These are phyloP conservation scores for Meandrusa payeni DNA, from an alignment of 2,888 invertebrate genomes.

Conservation along the genomic window DNA sequence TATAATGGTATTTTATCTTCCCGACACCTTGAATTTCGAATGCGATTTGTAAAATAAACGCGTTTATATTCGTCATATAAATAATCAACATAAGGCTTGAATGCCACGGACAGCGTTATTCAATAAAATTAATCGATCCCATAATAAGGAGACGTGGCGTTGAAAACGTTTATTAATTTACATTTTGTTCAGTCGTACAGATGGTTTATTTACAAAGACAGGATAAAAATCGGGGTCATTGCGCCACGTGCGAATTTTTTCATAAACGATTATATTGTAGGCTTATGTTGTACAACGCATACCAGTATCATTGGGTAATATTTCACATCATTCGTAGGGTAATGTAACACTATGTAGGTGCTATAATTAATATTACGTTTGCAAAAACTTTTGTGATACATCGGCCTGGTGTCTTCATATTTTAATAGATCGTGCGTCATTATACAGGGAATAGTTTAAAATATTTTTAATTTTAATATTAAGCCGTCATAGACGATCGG, in stretches of 20 bases:
- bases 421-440: too few relatives aligned
- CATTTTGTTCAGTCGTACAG: constrained; percentile 51
- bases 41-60: constrained; percentile 27
- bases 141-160: constrained; percentile 55
- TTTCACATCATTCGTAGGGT: too few relatives aligned
- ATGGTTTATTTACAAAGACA: constrained; percentile 49
- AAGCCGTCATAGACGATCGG: too few relatives aligned
- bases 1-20: background rate
- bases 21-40: constrained; percentile 4
- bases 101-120: constrained; percentile 36
- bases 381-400: too few relatives aligned
- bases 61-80: constrained; percentile 39
- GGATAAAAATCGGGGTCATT: constrained; percentile 50
- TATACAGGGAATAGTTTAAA: too few relatives aligned
- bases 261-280: too few relatives aligned
- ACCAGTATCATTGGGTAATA: too few relatives aligned
- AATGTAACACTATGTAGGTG: too few relatives aligned
- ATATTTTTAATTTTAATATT: too few relatives aligned
- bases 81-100: constrained; percentile 49
- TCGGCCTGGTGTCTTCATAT: too few relatives aligned
- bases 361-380: too few relatives aligned
- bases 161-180: constrained; percentile 49
- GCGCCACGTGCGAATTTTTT: constrained; percentile 53
- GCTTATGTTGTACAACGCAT: too few relatives aligned
- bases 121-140: constrained; percentile 43